A percentile compares a stretch with the other conserved stretches of the same genome.
Conservation (phyloP, 1,140 invertebrate genomes). For the Drosophila miranda region DNA sequence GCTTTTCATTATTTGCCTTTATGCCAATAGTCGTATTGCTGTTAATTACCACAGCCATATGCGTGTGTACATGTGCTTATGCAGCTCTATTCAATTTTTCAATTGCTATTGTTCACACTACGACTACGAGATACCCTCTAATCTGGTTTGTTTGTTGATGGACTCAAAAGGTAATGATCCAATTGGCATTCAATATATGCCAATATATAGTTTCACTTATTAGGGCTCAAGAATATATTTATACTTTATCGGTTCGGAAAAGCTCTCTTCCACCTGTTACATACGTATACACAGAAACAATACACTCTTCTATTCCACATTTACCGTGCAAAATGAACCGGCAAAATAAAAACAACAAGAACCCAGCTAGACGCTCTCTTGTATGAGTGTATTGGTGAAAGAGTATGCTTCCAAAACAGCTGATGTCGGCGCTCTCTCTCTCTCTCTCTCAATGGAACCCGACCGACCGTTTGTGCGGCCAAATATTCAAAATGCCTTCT, state of each 20-base stretch:
- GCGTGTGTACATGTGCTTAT: slow-evolving; percentile 1
- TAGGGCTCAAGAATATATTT: too few species aligned
- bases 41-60: slow-evolving; percentile 32
- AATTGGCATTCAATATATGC: too few species aligned
- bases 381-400: slow-evolving; percentile 5
- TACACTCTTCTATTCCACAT: not conserved
- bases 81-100: slow-evolving; percentile 23
- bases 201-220: too few species aligned
- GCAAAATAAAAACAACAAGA: slow-evolving; percentile 64
- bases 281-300: slow-evolving; percentile 8
- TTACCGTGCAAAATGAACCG: slow-evolving; percentile 42
- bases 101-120: too few species aligned
- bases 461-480: slow-evolving; percentile 13
- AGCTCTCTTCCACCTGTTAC: too few species aligned
- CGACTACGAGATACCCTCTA: too few species aligned
- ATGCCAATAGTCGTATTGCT: slow-evolving; percentile 25
- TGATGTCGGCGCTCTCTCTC: slow-evolving; percentile 1
- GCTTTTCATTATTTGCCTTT: slow-evolving; percentile 41
- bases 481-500: slow-evolving; percentile 43
- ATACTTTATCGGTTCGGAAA: too few species aligned
- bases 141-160: too few species aligned
- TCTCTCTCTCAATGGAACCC: slow-evolving; percentile 1
- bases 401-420: slow-evolving; percentile 25
- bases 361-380: slow-evolving; percentile 6
- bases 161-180: too few species aligned